Evolutionary conservation across 2,888 invertebrate species (phyloP).

Genomic region (Napeogenes inachia): DNA sequence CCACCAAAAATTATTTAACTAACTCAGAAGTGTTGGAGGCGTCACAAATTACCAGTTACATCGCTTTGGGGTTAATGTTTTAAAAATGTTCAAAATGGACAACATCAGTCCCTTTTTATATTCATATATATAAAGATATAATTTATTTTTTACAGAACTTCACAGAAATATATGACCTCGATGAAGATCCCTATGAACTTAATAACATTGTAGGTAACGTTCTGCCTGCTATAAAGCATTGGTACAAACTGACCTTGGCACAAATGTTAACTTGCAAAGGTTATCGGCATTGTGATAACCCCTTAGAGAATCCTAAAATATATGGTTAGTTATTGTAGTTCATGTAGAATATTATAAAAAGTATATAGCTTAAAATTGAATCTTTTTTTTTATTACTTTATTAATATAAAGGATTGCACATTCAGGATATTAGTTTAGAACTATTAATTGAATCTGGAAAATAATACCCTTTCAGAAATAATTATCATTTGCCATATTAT

Average conservation of each 20-base stretch:
- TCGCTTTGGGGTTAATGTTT: too few species aligned
- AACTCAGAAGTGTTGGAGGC: too few species aligned
- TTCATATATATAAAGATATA: neutral
- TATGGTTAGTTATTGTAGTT: conserved; percentile 23
- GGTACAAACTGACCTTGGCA: conserved; percentile 70
- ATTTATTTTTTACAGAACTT: conserved; percentile 75
- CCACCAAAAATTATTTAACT: too few species aligned
- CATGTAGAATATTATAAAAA: conserved; percentile 18
- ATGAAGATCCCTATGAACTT: conserved; percentile 83
- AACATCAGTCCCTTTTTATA: too few species aligned
- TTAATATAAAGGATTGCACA: too few species aligned
- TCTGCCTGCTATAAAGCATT: conserved; percentile 72
- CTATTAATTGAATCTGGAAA: too few species aligned
- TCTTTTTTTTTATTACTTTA: too few species aligned
- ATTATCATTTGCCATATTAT: too few species aligned
- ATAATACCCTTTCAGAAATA: too few species aligned
- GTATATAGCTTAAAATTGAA: neutral
- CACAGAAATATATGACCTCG: conserved; percentile 86
- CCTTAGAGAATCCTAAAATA: conserved; percentile 33
- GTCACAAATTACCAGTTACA: too few species aligned
- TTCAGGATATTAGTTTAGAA: too few species aligned
- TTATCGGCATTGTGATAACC: conserved; percentile 44
- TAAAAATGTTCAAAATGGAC: too few species aligned
- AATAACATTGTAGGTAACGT: conserved; percentile 76
- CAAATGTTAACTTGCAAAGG: conserved; percentile 73